Conservation (phyloP, 2,888 invertebrate species). For the Rhyacophila evoluta region DNA sequence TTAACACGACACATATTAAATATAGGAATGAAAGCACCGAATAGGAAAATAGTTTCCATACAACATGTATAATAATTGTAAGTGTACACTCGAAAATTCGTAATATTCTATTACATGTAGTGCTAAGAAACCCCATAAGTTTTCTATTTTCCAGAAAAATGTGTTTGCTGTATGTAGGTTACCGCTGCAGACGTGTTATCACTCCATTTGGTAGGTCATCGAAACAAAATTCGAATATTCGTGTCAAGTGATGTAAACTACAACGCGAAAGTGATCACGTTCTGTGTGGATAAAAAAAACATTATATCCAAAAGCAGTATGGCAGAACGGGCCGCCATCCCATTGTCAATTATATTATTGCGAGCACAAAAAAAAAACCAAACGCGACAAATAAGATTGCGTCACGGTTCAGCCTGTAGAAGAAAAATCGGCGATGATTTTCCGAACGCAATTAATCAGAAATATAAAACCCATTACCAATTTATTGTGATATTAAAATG, state of each 20-base stretch:
- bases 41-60: too few relatives aligned
- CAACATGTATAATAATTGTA: too few relatives aligned
- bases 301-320: neutral
- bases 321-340: constrained; percentile 2
- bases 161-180: neutral
- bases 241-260: neutral
- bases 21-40: too few relatives aligned
- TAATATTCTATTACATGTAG: too few relatives aligned
- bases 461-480: neutral
- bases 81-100: too few relatives aligned
- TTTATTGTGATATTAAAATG: neutral
- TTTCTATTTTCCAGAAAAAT: neutral
- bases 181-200: neutral
- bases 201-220: neutral
- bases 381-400: neutral
- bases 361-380: neutral
- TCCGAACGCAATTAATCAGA: neutral
- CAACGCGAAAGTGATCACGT: constrained; percentile 13
- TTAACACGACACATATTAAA: too few relatives aligned
- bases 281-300: constrained; percentile 11
- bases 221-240: neutral
- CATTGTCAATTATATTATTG: neutral
- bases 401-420: neutral
- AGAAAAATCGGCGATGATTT: neutral
- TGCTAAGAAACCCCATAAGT: neutral